A percentile compares a stretch with the other conserved stretches of the same genome.
Conservation (phyloP, 2,888 invertebrate genomes). For the Caenorhabditis auriculariae region DNA sequence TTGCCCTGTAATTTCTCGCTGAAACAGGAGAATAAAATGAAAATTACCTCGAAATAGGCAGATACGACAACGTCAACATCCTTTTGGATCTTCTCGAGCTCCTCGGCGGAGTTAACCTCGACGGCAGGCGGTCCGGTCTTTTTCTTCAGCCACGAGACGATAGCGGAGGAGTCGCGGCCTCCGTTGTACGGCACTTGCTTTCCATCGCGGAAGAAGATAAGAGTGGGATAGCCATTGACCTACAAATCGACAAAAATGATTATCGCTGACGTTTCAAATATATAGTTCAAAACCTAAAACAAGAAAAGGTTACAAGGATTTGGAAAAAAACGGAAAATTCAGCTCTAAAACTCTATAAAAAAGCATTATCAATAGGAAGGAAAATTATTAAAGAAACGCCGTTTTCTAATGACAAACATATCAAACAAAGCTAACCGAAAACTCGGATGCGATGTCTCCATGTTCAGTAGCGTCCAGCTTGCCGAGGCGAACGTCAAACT, state of each 20-base stretch:
- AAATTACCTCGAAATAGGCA: constrained; percentile 76
- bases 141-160: constrained; percentile 87
- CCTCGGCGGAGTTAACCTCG: constrained; percentile 76
- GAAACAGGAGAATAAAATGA: background rate
- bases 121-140: constrained; percentile 91
- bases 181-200: constrained; percentile 81
- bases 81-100: constrained; percentile 80
- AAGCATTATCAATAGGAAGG: no score
- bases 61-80: constrained; percentile 79
- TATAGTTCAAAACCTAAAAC: background rate
- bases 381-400: no score
- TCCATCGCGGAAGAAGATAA: constrained; percentile 90
- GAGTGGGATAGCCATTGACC: constrained; percentile 89
- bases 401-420: no score
- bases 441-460: constrained; percentile 81
- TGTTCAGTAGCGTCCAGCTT: constrained; percentile 77
- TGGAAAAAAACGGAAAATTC: background rate
- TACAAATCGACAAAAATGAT: background rate
- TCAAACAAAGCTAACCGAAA: constrained; percentile 72
- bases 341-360: background rate
- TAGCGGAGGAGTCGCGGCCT: constrained; percentile 76
- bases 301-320: background rate
- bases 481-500: constrained; percentile 80
- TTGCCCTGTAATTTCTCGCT: constrained; percentile 69
- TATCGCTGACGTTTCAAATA: background rate